Evolutionary conservation across 2,797 vertebrate species (phyloP).

Genomic region (Epinephelus awoara): DNA sequence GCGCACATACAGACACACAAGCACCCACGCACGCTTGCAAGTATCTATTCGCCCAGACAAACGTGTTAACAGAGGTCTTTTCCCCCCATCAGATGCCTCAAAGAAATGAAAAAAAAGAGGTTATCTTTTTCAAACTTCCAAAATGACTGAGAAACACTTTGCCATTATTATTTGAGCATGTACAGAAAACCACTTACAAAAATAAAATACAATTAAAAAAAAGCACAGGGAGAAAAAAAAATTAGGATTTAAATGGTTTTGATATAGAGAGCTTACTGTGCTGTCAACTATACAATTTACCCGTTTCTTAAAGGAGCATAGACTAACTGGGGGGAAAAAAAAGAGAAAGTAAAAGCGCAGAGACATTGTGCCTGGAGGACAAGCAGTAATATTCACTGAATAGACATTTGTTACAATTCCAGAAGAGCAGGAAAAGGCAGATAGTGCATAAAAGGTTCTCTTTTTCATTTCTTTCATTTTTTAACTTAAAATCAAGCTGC

Average conservation of each 20-base stretch:
- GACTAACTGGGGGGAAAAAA: conserved; percentile 66
- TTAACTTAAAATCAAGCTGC: conserved; percentile 89
- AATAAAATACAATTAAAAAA: conserved; percentile 74
- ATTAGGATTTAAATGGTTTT: conserved; percentile 79
- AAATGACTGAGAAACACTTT: conserved; percentile 66
- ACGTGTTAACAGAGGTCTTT: conserved; percentile 63
- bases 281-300: conserved; percentile 89
- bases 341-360: conserved; percentile 64
- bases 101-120: conserved; percentile 40
- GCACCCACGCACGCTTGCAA: conserved; percentile 61
- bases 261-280: conserved; percentile 87
- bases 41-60: conserved; percentile 66
- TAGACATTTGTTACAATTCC: conserved; percentile 89
- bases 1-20: conserved; percentile 57
- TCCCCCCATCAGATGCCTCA: conserved; percentile 42
- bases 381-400: conserved; percentile 83
- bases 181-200: conserved; percentile 78
- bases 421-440: conserved; percentile 90
- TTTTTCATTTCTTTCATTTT: conserved; percentile 84
- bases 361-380: conserved; percentile 80
- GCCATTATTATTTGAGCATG: conserved; percentile 72
- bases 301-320: conserved; percentile 88
- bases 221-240: conserved; percentile 66
- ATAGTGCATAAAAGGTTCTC: conserved; percentile 89
- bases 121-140: conserved; percentile 58